Percentiles rank a stretch among this genome's conserved stretches.
phyloP scores from a whole-genome alignment of 2,113 vertebrate genomes.

The Microcebus ravelobensis region DNA sequence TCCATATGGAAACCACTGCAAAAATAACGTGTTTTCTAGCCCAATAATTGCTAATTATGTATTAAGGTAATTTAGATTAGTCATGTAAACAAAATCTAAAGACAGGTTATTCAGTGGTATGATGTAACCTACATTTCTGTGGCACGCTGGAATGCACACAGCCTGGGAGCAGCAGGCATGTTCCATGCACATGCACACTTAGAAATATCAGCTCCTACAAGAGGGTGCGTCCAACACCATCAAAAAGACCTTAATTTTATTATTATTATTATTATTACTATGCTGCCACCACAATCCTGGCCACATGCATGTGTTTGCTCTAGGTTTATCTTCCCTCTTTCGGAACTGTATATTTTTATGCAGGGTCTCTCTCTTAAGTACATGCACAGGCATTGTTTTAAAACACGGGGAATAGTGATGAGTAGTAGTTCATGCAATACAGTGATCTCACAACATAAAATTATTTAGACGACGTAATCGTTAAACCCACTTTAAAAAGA shows the following conservation, averaged over 20 bases:
- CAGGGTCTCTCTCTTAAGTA: not conserved
- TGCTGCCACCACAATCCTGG: not conserved
- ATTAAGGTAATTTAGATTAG: not conserved
- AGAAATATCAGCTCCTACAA: not conserved
- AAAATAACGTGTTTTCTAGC: not conserved
- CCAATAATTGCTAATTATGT: not conserved
- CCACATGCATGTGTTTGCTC: not conserved
- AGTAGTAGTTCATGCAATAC: not conserved
- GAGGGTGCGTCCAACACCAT: not conserved
- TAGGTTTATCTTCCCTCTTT: not conserved
- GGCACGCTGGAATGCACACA: not conserved
- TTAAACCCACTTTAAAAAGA: not conserved
- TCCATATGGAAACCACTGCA: conserved; percentile 66
- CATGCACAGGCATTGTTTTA: conserved; percentile 27
- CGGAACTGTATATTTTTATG: not conserved
- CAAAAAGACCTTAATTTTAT: not conserved
- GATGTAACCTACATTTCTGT: not conserved
- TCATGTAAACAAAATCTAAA: not conserved
- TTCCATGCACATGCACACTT: not conserved
- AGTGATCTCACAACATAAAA: conserved; percentile 20
- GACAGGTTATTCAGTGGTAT: not conserved
- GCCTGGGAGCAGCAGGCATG: not conserved
- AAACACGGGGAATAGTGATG: conserved; percentile 9
- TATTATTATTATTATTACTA: too few species aligned
- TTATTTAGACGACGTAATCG: not conserved